Evolutionary conservation across 2,888 invertebrate species (phyloP).

Genomic region (Atherix ibis): DNA sequence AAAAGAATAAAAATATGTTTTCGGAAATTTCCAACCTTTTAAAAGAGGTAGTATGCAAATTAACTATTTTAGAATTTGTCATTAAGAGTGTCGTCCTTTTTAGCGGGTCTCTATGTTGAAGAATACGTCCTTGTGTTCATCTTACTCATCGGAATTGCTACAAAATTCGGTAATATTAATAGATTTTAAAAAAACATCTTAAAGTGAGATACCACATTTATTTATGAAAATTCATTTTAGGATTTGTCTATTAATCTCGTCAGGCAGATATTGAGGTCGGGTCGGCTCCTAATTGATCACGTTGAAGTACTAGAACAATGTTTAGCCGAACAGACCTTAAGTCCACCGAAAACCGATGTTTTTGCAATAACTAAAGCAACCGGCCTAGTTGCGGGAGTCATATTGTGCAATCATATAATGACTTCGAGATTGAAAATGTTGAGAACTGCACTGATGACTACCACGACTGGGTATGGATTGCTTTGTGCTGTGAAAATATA

Average conservation of each 20-base stretch:
- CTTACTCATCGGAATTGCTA: too few species aligned
- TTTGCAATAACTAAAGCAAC: slow-evolving; percentile 23
- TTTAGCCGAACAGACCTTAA: slow-evolving; percentile 10
- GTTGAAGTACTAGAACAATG: slow-evolving; percentile 28
- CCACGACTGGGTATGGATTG: slow-evolving; percentile 22
- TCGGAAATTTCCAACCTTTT: too few species aligned
- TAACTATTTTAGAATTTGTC: too few species aligned
- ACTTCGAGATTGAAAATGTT: slow-evolving; percentile 20
- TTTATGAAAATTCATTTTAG: too few species aligned
- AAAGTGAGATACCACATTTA: too few species aligned
- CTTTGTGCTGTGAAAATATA: slow-evolving; percentile 22
- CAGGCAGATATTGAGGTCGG: slow-evolving; percentile 25
- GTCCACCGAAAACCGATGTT: slow-evolving; percentile 11
- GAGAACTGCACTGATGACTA: slow-evolving; percentile 20
- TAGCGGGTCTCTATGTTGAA: too few species aligned
- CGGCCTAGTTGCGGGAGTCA: slow-evolving; percentile 19
- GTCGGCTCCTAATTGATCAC: slow-evolving; percentile 28
- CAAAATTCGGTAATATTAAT: too few species aligned
- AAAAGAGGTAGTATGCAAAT: too few species aligned
- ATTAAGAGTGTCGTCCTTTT: too few species aligned
- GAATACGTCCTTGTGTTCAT: too few species aligned
- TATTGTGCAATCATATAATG: slow-evolving; percentile 22
- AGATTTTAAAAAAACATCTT: too few species aligned
- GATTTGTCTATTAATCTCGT: slow-evolving; percentile 14
- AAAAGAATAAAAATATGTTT: too few species aligned